Base-by-base conservation (phyloP, 2,888 invertebrate genomes). In the Plemyria rubiginata region DNA sequence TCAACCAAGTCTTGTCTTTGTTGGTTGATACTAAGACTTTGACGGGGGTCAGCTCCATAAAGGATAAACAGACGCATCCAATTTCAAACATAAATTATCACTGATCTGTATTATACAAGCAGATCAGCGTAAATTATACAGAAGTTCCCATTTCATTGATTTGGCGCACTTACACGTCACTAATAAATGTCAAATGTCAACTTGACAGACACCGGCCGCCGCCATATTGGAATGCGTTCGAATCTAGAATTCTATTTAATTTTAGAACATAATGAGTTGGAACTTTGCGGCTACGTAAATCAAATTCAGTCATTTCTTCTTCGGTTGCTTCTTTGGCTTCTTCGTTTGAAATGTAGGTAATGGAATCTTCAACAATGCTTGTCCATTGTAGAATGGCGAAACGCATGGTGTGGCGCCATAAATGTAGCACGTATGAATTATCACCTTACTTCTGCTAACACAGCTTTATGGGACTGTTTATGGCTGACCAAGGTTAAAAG, bases 391-490 rank as follows among this genome's bases (percentile, higher is more conserved):
- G 3, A 13, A n/a, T n/a, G 49, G 3, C 2, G 22, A 29, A 49
- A 38, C 36, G 11, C 11, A 32, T 5, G 32, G 12, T 12, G 36
- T 16, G 15, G 16, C 51, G 15, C 16, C 11, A 50, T 11, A 11
- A 36, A 38, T 11, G 9, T 11, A n/a, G 4, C 15, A 11, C 36
- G 45, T 46, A 32, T 54, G 54, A 63, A 28, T 63, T 63, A 63
- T 63, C 29, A 46, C 29, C 50, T 58, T 46, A 52, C 46, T 52
- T 54, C 63, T 55, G 54, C 54, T 59, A 59, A 63, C 50, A 46
- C 40, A 15, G 15, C 41, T 62, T 57, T 58, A 58, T 51, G 57
- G 12, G 28, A 13, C 13, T 54, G 2, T 62, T 62, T 49, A 62
- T 43, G 54, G 28, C 9, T 16, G 16, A 4, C 7, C 32, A 49